Percentiles rank a stretch among this genome's conserved stretches.
phyloP scores from a whole-genome alignment of 2,888 invertebrate genomes.

The Nycteola revayana region DNA sequence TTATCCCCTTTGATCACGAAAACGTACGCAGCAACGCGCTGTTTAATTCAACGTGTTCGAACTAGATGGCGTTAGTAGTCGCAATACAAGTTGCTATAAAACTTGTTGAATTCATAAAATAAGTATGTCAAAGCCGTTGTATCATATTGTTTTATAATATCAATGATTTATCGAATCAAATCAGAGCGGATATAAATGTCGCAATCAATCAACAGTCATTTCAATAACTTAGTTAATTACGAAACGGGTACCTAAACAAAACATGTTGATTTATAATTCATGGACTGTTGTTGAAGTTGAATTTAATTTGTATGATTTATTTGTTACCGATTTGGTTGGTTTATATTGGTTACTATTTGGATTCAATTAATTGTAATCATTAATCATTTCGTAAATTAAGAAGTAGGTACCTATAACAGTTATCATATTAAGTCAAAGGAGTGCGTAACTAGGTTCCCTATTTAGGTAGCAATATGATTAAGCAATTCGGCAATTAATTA shows the following conservation, averaged over 20 bases:
- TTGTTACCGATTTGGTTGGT: slow-evolving; percentile 23
- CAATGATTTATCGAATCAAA: slow-evolving; percentile 52
- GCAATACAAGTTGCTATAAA: slow-evolving; percentile 5
- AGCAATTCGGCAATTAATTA: no score
- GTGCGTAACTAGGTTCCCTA: no score
- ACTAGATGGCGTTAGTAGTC: slow-evolving; percentile 60
- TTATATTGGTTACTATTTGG: no score
- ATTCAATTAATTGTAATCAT: no score
- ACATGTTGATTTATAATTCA: slow-evolving; percentile 31
- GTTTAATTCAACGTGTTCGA: slow-evolving; percentile 28
- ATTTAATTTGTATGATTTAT: slow-evolving; percentile 29
- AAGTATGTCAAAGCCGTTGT: slow-evolving; percentile 58
- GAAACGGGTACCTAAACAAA: slow-evolving; percentile 20
- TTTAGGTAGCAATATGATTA: no score
- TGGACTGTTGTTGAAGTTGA: slow-evolving; percentile 20
- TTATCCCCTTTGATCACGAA: no score
- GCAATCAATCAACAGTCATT: slow-evolving; percentile 40
- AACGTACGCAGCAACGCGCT: neutral
- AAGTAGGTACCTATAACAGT: no score
- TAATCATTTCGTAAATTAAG: no score
- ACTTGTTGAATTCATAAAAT: slow-evolving; percentile 29
- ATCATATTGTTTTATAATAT: slow-evolving; percentile 52
- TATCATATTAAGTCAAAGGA: no score
- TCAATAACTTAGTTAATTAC: slow-evolving; percentile 32
- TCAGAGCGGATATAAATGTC: slow-evolving; percentile 49